phyloP scores from a whole-genome alignment of 1,140 invertebrate genomes.

The Chrysoperla carnea region DNA sequence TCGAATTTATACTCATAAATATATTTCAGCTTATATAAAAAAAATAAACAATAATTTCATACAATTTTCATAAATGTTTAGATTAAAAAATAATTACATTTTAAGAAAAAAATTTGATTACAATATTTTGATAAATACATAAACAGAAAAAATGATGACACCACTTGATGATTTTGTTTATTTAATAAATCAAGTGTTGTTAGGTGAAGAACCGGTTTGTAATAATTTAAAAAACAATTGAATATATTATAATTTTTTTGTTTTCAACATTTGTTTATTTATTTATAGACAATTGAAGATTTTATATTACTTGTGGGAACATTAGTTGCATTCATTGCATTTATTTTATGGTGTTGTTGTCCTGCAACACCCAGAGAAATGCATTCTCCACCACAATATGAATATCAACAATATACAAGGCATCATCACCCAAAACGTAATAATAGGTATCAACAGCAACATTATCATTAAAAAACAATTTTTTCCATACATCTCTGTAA shows the following conservation, averaged over 20 bases:
- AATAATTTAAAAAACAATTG: neutral
- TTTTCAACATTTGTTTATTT: constrained; percentile 3
- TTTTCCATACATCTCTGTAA: too few species aligned
- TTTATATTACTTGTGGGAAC: constrained; percentile 41
- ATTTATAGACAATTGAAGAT: constrained; percentile 36
- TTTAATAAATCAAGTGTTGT: constrained; percentile 34
- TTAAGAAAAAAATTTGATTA: too few species aligned
- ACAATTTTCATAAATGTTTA: too few species aligned
- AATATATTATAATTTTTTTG: neutral
- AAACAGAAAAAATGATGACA: constrained; percentile 24
- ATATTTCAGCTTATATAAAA: too few species aligned
- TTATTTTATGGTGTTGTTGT: constrained; percentile 43
- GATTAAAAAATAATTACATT: too few species aligned
- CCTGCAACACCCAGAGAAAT: constrained; percentile 36
- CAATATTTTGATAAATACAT: neutral
- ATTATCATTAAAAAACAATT: neutral
- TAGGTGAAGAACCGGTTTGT: constrained; percentile 39
- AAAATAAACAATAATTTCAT: too few species aligned
- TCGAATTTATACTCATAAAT: too few species aligned
- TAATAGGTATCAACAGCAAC: neutral
- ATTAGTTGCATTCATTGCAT: constrained; percentile 39
- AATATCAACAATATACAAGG: neutral
- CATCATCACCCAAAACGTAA: neutral
- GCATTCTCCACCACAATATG: constrained; percentile 10
- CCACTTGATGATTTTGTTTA: constrained; percentile 39